phyloP scores from a whole-genome alignment of 1,140 invertebrate species.

The Drosophila cardini region DNA sequence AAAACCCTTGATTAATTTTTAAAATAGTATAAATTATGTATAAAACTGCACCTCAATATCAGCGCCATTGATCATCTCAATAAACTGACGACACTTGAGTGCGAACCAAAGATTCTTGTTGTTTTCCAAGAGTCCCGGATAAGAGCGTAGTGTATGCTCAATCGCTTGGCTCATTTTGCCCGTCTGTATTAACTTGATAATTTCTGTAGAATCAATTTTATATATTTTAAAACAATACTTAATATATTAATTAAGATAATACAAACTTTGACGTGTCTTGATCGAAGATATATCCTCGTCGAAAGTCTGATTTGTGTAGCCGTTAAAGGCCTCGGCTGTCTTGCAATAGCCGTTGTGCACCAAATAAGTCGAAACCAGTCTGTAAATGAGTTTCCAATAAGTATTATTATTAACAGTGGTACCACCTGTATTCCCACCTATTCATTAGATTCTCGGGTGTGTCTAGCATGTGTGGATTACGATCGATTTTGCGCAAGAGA shows the following conservation, averaged over 20 bases:
- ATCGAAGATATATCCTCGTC: constrained; percentile 97
- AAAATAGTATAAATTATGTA: neutral
- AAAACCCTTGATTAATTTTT: neutral
- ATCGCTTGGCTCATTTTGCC: constrained; percentile 98
- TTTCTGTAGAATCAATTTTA: constrained; percentile 88
- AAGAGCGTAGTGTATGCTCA: constrained; percentile 93
- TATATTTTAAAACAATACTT: neutral
- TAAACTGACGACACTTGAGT: constrained; percentile 98
- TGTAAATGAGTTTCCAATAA: constrained; percentile 83
- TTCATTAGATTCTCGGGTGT: constrained; percentile 74
- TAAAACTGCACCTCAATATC: constrained; percentile 87
- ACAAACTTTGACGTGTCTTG: constrained; percentile 98
- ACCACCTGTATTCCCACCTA: constrained; percentile 26
- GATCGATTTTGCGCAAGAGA: constrained; percentile 86
- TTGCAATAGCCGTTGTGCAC: constrained; percentile 99
- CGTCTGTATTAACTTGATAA: constrained; percentile 95
- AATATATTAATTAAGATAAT: neutral
- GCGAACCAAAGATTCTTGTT: constrained; percentile 97
- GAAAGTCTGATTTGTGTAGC: constrained; percentile 94
- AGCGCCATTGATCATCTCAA: constrained; percentile 96
- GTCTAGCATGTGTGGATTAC: constrained; percentile 67
- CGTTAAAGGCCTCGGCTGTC: constrained; percentile 98
- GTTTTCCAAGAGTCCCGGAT: constrained; percentile 95
- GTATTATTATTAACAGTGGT: neutral
- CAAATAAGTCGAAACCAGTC: constrained; percentile 98